Evolutionary conservation across 1,140 invertebrate genomes (phyloP), one percentile per base, ranked within the genome.

Genomic region (Platorchestia sp.): DNA sequence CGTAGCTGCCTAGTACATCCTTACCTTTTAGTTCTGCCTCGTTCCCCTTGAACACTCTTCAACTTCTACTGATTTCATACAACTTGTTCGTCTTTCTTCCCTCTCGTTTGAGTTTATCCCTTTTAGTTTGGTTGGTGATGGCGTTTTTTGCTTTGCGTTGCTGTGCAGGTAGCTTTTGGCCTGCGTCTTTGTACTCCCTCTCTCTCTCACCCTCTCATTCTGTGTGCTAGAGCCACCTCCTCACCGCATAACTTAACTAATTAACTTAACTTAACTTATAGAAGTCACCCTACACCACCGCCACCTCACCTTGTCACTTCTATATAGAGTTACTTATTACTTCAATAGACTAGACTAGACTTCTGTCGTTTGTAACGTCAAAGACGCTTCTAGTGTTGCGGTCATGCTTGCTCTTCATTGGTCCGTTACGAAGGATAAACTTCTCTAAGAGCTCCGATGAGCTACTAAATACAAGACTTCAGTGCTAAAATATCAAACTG

Each of bases 1-100:
- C 96, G 96, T 96, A 96, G 96, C 96, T 96, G 96, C 95, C 86
- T 91, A 95, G 93, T 95, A 95, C 95, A 95, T 95, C 95, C 95
- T 53, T 95, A 75, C 95, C 95, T 93, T 96, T 96, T 95, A 95
- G 95, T 95, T 87, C 90, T 96, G 95, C 95, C 95, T 91, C 95
- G 59, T 75, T 75, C 14, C n/a, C 59, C 96, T 90, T 95, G 95
- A 75, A 95, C 87, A 95, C 95, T 95, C 59, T 91, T 75, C 59
- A 75, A 75, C 59, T 75, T 75, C 59, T 75, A 75, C 59, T 75
- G 27, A 75, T 95, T 53, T 75, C 96, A 86, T 89, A 95, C 75
- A 41, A 75, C 90, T 95, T 91, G 95, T 93, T 45, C 45, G 91
- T 45, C 45, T 44, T 90, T 44, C 42, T 44, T 45, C 40, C 40